Percentiles rank a stretch among this genome's conserved stretches.
phyloP scores from a whole-genome alignment of 2,113 vertebrate species.

The Centropristis striata region DNA sequence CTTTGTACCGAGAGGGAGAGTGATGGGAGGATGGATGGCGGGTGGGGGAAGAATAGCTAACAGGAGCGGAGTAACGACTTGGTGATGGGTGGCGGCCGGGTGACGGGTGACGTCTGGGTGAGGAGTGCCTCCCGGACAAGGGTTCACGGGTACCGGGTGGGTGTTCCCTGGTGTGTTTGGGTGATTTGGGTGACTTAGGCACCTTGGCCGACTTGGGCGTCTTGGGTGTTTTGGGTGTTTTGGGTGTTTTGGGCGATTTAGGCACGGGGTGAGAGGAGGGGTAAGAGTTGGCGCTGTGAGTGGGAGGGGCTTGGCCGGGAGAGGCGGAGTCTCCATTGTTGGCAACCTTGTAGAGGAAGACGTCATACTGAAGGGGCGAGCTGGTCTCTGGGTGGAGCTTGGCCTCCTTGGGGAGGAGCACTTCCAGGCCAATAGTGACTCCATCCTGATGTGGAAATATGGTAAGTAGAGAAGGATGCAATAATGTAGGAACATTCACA shows the following conservation, averaged over 20 bases:
- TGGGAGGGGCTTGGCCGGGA: conserved; percentile 24
- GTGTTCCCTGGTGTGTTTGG: conserved; percentile 43
- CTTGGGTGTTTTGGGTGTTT: conserved; percentile 61
- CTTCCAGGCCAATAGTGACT: conserved; percentile 86
- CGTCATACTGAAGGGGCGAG: conserved; percentile 80
- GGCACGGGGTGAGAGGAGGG: conserved; percentile 52
- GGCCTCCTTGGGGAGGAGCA: conserved; percentile 85
- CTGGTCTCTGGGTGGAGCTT: conserved; percentile 76
- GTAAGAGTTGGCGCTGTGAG: conserved; percentile 46
- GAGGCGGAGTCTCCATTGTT: conserved; percentile 65
- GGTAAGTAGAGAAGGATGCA: conserved; percentile 62
- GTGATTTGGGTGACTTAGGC: conserved; percentile 66
- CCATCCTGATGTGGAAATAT: conserved; percentile 79
- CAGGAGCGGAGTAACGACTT: conserved; percentile 67
- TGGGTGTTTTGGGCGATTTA: conserved; percentile 71
- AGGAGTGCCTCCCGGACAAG: conserved; percentile 54
- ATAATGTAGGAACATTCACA: conserved; percentile 52
- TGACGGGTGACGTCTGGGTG: conserved; percentile 36
- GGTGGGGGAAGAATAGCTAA: conserved; percentile 48
- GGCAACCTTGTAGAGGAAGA: conserved; percentile 84
- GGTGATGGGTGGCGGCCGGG: conserved; percentile 54
- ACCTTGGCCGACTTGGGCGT: conserved; percentile 48
- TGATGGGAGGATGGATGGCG: conserved; percentile 37
- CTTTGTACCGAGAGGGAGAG: conserved; percentile 43
- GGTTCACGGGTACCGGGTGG: conserved; percentile 16